Evolutionary conservation across 2,888 invertebrate genomes (phyloP), one percentile per base, ranked within the genome.

Genomic region (Mellilla xanthometata): DNA sequence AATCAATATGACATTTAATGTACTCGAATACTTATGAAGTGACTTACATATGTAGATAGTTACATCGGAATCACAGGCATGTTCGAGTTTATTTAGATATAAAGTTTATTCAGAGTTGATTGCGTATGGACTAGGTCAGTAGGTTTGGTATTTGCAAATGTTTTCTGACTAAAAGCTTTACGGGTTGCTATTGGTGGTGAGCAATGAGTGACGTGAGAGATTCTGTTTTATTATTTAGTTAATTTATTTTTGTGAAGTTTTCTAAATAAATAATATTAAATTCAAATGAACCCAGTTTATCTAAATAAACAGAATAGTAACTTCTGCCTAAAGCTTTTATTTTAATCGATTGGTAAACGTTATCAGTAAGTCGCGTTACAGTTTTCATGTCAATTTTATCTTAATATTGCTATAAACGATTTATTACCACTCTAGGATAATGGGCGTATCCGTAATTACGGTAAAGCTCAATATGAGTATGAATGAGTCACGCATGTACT

Each of bases 91-190:
- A 40, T 46, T 46, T 40, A 31, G 31, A 23, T 32, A 5, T 3
- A 6, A 19, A 19, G 3, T 30, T 40, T 12, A 36, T 40, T 35
- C 22, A 12, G 30, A 34, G 34, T 45, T 39, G 33, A 44, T 44
- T 44, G 23, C 39, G 28, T 19, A 11, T 15, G 24, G 11, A 40
- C 12, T 46, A 19, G 40, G 46, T 46, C 31, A 46, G 40, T 46
- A 32, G 40, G 46, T 40, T 36, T 33, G 22, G 27, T 28, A 27
- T 28, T 19, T 24, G 26, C 32, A 31, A 44, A 44, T 44, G 39
- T 33, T 39, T 38, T 39, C 28, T n/a, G 15, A 11, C 24, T 29
- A 33, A 26, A 38, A 32, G 12, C 7, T 39, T 44, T 45, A 40
- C 33, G 12, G 15, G n/a, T 38, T 28, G 12, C 33, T 30, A 39